phyloP scores from a whole-genome alignment of 2,113 vertebrate genomes.

The Australoheros scitulus region DNA sequence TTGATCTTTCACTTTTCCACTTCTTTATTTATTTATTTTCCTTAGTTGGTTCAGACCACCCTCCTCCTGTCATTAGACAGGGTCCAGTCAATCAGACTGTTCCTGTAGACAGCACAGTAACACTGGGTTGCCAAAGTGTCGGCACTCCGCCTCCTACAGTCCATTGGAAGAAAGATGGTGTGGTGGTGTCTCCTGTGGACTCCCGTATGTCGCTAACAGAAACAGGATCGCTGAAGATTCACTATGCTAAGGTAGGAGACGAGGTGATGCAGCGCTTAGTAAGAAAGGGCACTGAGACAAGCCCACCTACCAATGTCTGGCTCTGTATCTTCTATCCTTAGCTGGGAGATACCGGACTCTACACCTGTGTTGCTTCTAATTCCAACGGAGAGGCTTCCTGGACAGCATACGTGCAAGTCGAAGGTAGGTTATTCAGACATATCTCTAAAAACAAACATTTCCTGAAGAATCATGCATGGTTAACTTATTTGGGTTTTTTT shows the following conservation, averaged over 20 bases:
- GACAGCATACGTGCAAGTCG: slow-evolving; percentile 92
- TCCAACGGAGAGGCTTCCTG: slow-evolving; percentile 93
- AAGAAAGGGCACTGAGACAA: background rate
- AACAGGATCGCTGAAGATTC: slow-evolving; percentile 86
- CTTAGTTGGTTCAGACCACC: slow-evolving; percentile 88
- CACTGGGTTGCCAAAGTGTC: slow-evolving; percentile 84
- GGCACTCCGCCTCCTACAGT: slow-evolving; percentile 85
- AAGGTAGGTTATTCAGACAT: slow-evolving; percentile 81
- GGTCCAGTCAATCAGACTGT: slow-evolving; percentile 93
- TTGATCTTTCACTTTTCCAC: background rate
- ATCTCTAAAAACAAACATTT: background rate
- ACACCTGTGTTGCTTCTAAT: slow-evolving; percentile 92
- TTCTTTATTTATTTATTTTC: background rate
- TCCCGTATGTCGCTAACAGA: slow-evolving; percentile 88
- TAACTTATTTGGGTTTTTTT: background rate
- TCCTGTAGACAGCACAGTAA: slow-evolving; percentile 88
- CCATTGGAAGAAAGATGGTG: slow-evolving; percentile 91
- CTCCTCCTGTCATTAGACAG: slow-evolving; percentile 91
- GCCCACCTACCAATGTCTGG: background rate
- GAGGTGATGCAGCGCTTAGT: background rate
- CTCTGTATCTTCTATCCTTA: slow-evolving; percentile 69
- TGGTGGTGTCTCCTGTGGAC: slow-evolving; percentile 84
- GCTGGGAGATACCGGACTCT: slow-evolving; percentile 93
- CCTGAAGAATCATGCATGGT: fast-evolving
- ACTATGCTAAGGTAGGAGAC: slow-evolving; percentile 87